A percentile compares a stretch with the other conserved stretches of the same genome.
Conservation (phyloP, 2,113 vertebrate genomes). For the Diadophis punctatus region DNA sequence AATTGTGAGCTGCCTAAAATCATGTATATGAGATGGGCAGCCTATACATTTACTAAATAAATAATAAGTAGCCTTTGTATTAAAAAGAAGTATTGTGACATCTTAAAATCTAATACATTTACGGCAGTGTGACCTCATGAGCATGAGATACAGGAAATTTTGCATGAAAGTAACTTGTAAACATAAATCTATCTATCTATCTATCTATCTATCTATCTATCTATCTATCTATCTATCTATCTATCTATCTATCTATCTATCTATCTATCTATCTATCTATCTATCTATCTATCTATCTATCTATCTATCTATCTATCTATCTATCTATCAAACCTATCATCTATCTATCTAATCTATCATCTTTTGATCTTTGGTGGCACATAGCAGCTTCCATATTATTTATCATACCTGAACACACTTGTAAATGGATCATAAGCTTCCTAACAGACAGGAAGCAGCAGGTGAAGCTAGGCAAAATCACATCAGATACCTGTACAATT, state of each 20-base stretch:
- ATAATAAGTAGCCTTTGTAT: background rate
- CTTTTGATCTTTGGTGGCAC: background rate
- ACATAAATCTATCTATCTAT: background rate
- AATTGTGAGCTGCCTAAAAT: background rate
- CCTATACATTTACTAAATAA: background rate
- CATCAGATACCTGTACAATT: too few species aligned
- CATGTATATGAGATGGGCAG: background rate
- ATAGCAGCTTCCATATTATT: background rate
- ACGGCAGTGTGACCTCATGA: background rate
- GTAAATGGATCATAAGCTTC: too few species aligned
- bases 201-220: too few species aligned
- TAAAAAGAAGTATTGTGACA: background rate
- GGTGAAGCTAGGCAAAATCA: too few species aligned
- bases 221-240: too few species aligned
- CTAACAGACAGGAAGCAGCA: too few species aligned
- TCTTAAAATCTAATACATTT: background rate
- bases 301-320: too few species aligned
- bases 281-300: too few species aligned
- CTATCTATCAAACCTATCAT: too few species aligned
- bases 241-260: too few species aligned
- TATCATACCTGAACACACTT: too few species aligned
- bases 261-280: too few species aligned
- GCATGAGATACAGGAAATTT: background rate
- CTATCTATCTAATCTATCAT: background rate
- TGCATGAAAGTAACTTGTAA: background rate